These are phyloP conservation scores for Patagioenas fasciata DNA, from an alignment of 2,113 vertebrate species.

Conservation along the genomic window DNA sequence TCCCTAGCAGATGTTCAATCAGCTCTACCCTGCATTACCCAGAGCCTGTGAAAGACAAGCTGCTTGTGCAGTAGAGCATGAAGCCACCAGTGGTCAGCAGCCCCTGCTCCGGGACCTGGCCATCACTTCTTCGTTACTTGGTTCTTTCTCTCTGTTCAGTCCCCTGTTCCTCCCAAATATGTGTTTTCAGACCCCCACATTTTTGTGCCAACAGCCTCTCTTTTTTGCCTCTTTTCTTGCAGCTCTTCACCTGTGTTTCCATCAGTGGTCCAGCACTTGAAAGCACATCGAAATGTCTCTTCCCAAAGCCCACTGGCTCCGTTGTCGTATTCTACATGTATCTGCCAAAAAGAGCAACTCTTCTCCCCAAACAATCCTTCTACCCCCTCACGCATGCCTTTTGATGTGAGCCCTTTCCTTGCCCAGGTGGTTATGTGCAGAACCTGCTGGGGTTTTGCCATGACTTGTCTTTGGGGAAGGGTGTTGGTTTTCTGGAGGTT, in stretches of 20 bases:
- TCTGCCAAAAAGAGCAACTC: not conserved
- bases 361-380: not conserved
- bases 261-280: not conserved
- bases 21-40: not conserved
- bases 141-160: not conserved
- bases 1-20: not conserved
- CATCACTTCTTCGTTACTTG: not conserved
- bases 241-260: not conserved
- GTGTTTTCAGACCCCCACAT: not conserved
- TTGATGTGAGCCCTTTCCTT: not conserved
- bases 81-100: not conserved
- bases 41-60: accelerated
- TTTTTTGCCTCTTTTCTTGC: not conserved
- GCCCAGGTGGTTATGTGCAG: not conserved
- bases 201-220: not conserved
- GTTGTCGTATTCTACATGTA: not conserved
- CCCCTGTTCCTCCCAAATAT: not conserved
- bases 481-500: not conserved
- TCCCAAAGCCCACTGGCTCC: not conserved
- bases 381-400: not conserved
- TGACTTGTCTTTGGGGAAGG: not conserved
- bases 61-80: not conserved
- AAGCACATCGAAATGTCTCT: not conserved
- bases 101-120: accelerated
- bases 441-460: not conserved